phyloP scores from a whole-genome alignment of 2,113 vertebrate genomes.

The Microcebus griseorufus region DNA sequence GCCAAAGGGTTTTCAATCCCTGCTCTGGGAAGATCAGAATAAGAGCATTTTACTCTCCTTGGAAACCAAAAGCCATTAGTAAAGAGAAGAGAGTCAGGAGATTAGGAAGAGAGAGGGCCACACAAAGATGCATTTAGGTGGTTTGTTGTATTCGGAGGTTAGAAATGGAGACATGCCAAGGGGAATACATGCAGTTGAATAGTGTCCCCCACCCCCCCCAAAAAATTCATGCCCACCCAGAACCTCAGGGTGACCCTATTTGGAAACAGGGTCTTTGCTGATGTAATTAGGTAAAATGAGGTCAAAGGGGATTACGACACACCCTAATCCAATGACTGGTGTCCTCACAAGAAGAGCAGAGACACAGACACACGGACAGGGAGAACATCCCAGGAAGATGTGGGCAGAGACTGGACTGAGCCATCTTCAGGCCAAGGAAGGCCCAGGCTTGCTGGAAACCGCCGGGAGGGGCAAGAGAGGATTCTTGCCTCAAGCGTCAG shows the following conservation, averaged over 20 bases:
- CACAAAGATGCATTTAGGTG: not conserved
- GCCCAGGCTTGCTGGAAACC: not conserved
- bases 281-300: not conserved
- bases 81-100: not conserved
- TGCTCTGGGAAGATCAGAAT: not conserved
- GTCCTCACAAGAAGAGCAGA: not conserved
- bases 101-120: not conserved
- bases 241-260: not conserved
- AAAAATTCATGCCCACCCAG: not conserved
- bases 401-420: not conserved
- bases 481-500: not conserved
- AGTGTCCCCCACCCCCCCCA: not conserved
- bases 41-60: not conserved
- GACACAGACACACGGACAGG: not conserved
- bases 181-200: not conserved
- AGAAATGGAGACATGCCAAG: not conserved
- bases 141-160: not conserved
- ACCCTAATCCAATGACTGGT: not conserved
- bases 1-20: not conserved
- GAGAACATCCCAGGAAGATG: not conserved
- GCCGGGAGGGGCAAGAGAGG: not conserved
- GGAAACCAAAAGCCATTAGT: not conserved
- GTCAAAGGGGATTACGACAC: not conserved
- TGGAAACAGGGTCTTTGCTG: not conserved
- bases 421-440: not conserved